Base-by-base conservation (phyloP, 1,140 invertebrate species). In the Varroa destructor region DNA sequence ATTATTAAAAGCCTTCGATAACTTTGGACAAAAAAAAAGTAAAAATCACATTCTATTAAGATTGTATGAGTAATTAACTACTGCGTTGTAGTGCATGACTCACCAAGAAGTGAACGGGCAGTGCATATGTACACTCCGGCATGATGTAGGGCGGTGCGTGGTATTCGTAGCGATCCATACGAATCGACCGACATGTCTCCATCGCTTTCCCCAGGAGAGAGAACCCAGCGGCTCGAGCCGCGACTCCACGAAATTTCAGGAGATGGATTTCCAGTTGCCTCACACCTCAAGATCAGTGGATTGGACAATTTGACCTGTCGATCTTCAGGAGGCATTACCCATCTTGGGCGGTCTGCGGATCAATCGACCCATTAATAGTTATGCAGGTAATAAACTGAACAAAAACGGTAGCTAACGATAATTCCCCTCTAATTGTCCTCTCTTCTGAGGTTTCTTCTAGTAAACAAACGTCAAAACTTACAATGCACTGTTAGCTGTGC, bases 401-500 rank as follows among this genome's bases (percentile, higher is more conserved):
- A 51, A 3, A 5, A 8, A 5, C 46, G 8, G 46, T 51, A 3
- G 46, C 46, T 51, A 5, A 51, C 46, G 8, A 51, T 51, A 51
- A 8, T 5, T 3, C 46, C 46, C 3, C 46, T 51, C 46, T 51
- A 3, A 51, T 51, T 51, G 46, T 5, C 25, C 46, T 51, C 46
- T 5, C 46, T 51, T 3, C 8, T 51, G 46, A 8, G 46, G 4
- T 8, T 5, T 51, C 8, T 8, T 51, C 46, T 3, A 51, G 46
- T 51, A 51, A 3, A 51, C 8, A 58, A 58, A 42, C 57, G 12
- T 36, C 25, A 12, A 58, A 3, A 79, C 83, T 84, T 83, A 89
- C 88, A 87, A 77, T 89, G 85, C 73, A 93, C 89, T 64, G 86
- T 87, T 25, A 94, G 81, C 58, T 84, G 85, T 0, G 89, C 90